Conservation (phyloP, 2,797 vertebrate genomes). For the Vireo griseus region DNA sequence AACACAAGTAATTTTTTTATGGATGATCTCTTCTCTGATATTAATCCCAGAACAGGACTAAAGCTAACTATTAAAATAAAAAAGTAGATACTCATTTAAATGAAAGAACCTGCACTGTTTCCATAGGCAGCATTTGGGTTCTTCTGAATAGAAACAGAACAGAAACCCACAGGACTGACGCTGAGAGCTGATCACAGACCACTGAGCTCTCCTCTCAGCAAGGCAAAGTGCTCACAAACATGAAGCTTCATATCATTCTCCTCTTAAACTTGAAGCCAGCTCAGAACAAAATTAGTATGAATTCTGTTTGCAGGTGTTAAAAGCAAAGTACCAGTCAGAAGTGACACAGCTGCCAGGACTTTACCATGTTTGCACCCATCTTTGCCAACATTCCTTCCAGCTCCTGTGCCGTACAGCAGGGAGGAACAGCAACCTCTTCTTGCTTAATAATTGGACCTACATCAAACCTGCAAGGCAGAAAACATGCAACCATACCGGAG, state of each 20-base stretch:
- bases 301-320: neutral
- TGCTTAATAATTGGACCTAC: conserved; percentile 90
- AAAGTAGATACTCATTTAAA: neutral
- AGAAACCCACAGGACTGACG: neutral
- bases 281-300: neutral
- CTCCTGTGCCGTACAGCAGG: conserved; percentile 79
- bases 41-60: neutral
- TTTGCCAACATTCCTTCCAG: conserved; percentile 79
- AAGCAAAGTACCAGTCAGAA: neutral
- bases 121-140: neutral
- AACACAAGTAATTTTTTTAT: neutral
- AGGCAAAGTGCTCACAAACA: neutral
- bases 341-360: neutral
- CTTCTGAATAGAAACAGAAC: neutral
- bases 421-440: conserved; percentile 78
- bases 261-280: neutral
- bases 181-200: fast-evolving
- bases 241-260: neutral
- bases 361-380: conserved; percentile 85
- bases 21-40: neutral
- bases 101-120: neutral
- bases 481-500: neutral
- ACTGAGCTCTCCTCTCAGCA: neutral
- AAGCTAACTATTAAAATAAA: neutral
- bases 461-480: conserved; percentile 83